phyloP scores from a whole-genome alignment of 23 tunicate genomes.

The Trididemnum clinides region DNA sequence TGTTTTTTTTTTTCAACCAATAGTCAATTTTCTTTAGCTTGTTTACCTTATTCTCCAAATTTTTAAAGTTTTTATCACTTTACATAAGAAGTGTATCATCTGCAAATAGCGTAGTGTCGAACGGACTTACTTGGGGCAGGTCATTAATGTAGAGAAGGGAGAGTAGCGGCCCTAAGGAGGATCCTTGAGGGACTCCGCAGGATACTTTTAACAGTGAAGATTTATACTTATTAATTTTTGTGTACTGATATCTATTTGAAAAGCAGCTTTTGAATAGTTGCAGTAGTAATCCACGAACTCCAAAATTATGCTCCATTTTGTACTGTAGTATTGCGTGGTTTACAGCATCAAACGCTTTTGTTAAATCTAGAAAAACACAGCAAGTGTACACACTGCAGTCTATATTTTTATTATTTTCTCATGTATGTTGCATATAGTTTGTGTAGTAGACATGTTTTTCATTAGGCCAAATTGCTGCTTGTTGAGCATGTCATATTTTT shows the following conservation, averaged over 20 bases:
- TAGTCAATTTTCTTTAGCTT: neutral
- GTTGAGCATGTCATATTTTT: neutral
- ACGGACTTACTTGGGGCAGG: neutral
- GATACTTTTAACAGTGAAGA: neutral
- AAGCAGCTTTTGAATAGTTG: neutral
- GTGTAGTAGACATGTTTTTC: neutral
- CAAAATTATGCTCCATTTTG: neutral
- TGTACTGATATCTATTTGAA: neutral
- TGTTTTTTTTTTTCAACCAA: slow-evolving; percentile 24
- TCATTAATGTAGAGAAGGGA: neutral
- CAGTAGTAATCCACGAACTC: neutral
- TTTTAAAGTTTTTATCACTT: neutral
- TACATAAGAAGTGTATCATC: neutral
- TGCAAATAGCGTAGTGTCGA: slow-evolving; percentile 12
- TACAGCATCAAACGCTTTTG: neutral
- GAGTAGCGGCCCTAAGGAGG: slow-evolving; percentile 9
- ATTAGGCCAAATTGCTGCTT: neutral
- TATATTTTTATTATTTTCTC: neutral
- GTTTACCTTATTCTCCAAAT: neutral
- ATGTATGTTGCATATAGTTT: neutral
- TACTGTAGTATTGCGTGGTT: neutral
- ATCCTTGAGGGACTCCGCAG: slow-evolving; percentile 4
- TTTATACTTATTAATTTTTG: neutral
- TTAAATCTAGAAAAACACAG: neutral
- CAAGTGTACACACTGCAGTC: neutral